Evolutionary conservation across 2,113 vertebrate genomes (phyloP).

Genomic region (Apeltes quadracus): DNA sequence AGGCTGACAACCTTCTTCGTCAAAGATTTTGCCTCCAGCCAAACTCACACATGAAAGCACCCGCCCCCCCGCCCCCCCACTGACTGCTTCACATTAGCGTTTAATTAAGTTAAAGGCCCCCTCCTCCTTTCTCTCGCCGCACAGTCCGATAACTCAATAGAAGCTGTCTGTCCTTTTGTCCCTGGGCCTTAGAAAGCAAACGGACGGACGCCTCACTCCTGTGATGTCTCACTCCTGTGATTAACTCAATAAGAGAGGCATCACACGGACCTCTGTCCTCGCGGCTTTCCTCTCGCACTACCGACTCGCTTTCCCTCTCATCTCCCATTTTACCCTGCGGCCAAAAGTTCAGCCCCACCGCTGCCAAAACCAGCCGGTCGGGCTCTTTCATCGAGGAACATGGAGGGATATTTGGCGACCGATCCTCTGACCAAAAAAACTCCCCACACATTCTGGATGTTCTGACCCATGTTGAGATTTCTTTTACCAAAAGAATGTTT

Average conservation of each 20-base stretch:
- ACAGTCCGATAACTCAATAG: conserved; percentile 71
- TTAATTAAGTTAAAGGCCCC: conserved; percentile 80
- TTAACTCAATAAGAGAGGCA: conserved; percentile 81
- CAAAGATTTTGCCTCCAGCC: conserved; percentile 34
- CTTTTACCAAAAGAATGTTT: too few relatives aligned
- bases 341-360: conserved; percentile 13
- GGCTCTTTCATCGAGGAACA: background rate
- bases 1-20: conserved; percentile 37
- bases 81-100: conserved; percentile 83
- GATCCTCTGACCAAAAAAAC: background rate
- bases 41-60: conserved; percentile 16
- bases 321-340: conserved; percentile 38
- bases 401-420: background rate
- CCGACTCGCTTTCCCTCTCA: conserved; percentile 33
- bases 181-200: conserved; percentile 51
- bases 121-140: conserved; percentile 29
- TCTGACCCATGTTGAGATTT: too few relatives aligned
- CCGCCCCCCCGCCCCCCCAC: background rate
- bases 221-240: conserved; percentile 67
- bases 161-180: conserved; percentile 79
- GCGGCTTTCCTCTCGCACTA: conserved; percentile 58
- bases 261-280: conserved; percentile 51
- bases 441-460: background rate
- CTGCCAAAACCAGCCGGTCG: conserved; percentile 53
- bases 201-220: conserved; percentile 46